Percentiles rank a stretch among this genome's conserved stretches.
phyloP scores from a whole-genome alignment of 2,888 invertebrate genomes.

The Coenonympha arcania region DNA sequence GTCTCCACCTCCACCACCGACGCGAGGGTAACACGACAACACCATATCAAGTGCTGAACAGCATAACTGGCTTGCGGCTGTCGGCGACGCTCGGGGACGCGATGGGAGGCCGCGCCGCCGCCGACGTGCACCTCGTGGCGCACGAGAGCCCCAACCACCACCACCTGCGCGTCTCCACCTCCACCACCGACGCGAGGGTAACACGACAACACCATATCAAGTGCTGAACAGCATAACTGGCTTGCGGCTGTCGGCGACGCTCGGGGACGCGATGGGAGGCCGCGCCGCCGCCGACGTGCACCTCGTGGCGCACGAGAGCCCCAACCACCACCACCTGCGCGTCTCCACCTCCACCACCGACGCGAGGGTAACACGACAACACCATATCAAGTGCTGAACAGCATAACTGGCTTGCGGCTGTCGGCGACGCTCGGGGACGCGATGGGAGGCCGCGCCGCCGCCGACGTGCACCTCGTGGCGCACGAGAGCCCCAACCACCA shows the following conservation, averaged over 20 bases:
- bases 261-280: conserved; percentile 79
- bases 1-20: conserved; percentile 87
- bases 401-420: conserved; percentile 78
- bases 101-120: conserved; percentile 76
- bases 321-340: conserved; percentile 86
- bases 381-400: conserved; percentile 76
- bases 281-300: conserved; percentile 79
- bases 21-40: conserved; percentile 73
- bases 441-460: no score
- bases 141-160: conserved; percentile 88
- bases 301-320: conserved; percentile 85
- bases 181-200: conserved; percentile 84
- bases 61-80: conserved; percentile 78
- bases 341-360: conserved; percentile 87
- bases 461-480: no score
- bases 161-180: conserved; percentile 89
- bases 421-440: no score
- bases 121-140: conserved; percentile 81
- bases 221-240: conserved; percentile 78
- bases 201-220: conserved; percentile 37
- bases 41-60: conserved; percentile 76
- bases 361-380: conserved; percentile 73
- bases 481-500: no score
- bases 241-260: conserved; percentile 79
- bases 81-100: conserved; percentile 80